Percentiles rank a stretch among this genome's conserved stretches.
Evolutionary conservation across 2,797 vertebrate species (phyloP).

Genomic region (Leptodactylus fallax): DNA sequence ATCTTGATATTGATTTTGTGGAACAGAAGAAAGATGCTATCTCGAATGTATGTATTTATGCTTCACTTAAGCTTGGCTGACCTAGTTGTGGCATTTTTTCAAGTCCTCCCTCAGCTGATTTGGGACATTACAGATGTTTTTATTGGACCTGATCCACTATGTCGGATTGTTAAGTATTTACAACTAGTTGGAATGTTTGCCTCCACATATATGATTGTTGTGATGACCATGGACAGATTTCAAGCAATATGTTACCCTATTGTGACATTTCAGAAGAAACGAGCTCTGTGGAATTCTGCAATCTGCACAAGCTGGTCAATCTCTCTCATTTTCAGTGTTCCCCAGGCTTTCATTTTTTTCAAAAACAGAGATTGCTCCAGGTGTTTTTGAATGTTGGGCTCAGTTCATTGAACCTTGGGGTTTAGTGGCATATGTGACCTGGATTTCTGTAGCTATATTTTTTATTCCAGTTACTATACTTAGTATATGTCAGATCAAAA

Average conservation of each 20-base stretch:
- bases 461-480: constrained; percentile 71
- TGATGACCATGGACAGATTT: constrained; percentile 73
- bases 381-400: constrained; percentile 72
- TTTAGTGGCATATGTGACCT: constrained; percentile 71
- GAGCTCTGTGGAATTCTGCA: constrained; percentile 71
- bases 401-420: constrained; percentile 73
- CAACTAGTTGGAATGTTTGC: constrained; percentile 75
- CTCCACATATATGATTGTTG: constrained; percentile 73
- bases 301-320: constrained; percentile 72
- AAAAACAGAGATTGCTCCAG: constrained; percentile 73
- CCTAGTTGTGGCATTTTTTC: constrained; percentile 74
- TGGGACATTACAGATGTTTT: constrained; percentile 75
- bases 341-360: constrained; percentile 76
- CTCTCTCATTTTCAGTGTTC: constrained; percentile 71
- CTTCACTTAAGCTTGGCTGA: constrained; percentile 75
- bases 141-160: constrained; percentile 73
- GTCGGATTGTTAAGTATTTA: constrained; percentile 73
- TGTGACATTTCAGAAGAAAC: constrained; percentile 74
- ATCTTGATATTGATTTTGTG: constrained; percentile 70
- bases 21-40: constrained; percentile 72
- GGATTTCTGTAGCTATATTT: constrained; percentile 74
- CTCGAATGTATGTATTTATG: constrained; percentile 74
- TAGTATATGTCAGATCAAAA: constrained; percentile 71
- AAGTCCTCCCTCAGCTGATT: constrained; percentile 74
- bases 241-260: constrained; percentile 72